These are phyloP conservation scores for Tenualosa ilisha DNA, from an alignment of 2,797 vertebrate species.

Conservation along the genomic window DNA sequence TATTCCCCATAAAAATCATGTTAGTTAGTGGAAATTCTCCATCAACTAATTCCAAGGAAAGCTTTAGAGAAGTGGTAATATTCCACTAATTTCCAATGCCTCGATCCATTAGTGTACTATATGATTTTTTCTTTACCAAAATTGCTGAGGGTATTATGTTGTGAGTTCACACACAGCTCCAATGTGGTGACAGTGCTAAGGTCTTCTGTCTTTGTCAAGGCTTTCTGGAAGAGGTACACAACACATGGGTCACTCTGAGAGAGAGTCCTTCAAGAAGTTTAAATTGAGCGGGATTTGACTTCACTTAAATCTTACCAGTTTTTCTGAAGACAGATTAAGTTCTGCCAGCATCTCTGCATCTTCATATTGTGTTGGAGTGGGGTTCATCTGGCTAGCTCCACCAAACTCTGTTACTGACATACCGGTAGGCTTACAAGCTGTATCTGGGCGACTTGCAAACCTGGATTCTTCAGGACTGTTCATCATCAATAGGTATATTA, in stretches of 20 bases:
- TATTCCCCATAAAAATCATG: background rate
- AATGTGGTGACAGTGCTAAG: constrained; percentile 77
- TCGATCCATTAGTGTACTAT: background rate
- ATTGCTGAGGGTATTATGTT: constrained; percentile 82
- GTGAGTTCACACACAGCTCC: constrained; percentile 84
- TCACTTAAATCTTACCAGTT: constrained; percentile 73
- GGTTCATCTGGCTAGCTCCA: constrained; percentile 76
- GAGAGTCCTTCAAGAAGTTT: background rate
- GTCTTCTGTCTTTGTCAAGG: constrained; percentile 77
- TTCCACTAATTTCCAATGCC: background rate
- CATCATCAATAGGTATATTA: constrained; percentile 55
- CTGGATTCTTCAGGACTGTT: constrained; percentile 44
- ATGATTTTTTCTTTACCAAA: constrained; percentile 80
- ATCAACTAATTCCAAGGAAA: background rate
- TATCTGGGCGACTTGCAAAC: constrained; percentile 54
- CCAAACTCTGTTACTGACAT: constrained; percentile 77
- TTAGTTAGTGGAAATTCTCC: background rate
- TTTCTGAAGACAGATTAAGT: constrained; percentile 76
- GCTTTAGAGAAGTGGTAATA: background rate
- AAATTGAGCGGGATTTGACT: background rate
- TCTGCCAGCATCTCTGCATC: constrained; percentile 65
- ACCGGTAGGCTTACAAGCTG: constrained; percentile 69
- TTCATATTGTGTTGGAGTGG: constrained; percentile 66
- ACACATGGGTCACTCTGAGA: background rate
- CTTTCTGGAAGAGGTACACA: constrained; percentile 69